Evolutionary conservation across 2,797 vertebrate genomes (phyloP), one percentile per base, ranked within the genome.

Genomic region (Cyprinodon diabolis): DNA sequence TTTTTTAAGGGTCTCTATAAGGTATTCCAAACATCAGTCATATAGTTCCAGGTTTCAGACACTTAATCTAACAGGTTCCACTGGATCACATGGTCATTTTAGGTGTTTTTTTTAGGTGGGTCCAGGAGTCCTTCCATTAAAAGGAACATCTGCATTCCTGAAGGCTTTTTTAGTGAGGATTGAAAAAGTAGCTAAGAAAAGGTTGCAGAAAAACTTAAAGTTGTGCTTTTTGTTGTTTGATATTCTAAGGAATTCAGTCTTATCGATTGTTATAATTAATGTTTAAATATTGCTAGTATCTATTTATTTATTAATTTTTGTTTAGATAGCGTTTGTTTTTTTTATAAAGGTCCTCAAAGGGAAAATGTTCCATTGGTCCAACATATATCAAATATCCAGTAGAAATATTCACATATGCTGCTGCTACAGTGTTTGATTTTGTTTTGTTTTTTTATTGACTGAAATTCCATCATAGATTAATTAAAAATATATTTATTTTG

Each of bases 1-100:
- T 30, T 58, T 76, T 71, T 55, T 81, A 85, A 68, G 3, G 48
- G 60, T 48, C 45, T 43, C 37, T 51, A 37, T 48, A 52, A 79
- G 57, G 70, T 52, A 84, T 81, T 37, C 56, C 65, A 66, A 70
- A 66, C 52, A 76, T 76, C 74, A 68, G 9, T 69, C 54, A 17
- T 57, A 56, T 21, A 57, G 66, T 13, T 72, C 63, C 2, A 47
- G 57, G n/a, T 7, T 65, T 63, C 63, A 1, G 0, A 43, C 40
- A 43, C 40, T 43, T 43, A 3, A 71, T 71, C 1, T 3, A 35
- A 71, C 47, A 40, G 25, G 68, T 74, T 71, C 13, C 65, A 66
- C 47, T 56, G 10, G 48, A 37, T 62, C 56, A 65, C 62, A 65
- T 45, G 60, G 62, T 13, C 19, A 65, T 45, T 19, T 6, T 5